Evolutionary conservation across 2,797 vertebrate species (phyloP).

Genomic region (Cephalopachus bancanus): DNA sequence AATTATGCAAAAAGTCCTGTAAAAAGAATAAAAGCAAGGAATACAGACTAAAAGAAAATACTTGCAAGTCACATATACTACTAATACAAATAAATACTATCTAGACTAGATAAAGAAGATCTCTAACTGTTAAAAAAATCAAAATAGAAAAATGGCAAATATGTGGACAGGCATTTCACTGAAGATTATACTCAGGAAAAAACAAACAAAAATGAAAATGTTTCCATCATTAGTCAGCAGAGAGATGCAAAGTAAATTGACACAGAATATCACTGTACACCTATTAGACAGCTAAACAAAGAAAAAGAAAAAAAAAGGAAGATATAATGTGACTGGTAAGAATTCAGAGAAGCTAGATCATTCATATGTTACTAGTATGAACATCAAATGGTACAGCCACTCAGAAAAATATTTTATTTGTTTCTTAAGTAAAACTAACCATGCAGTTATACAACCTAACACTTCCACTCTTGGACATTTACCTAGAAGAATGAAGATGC

Average conservation of each 20-base stretch:
- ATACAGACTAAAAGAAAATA: neutral
- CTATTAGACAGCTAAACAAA: neutral
- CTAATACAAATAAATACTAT: neutral
- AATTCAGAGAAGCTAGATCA: neutral
- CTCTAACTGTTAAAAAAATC: neutral
- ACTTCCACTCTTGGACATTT: no score
- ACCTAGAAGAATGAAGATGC: neutral
- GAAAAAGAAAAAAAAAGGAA: no score
- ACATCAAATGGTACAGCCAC: neutral
- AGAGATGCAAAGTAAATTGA: neutral
- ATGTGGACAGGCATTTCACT: neutral
- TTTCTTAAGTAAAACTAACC: neutral
- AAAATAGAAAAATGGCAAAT: neutral
- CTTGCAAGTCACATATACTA: neutral
- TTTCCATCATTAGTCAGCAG: neutral
- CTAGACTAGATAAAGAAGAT: neutral
- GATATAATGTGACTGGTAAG: neutral
- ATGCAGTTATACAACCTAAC: neutral
- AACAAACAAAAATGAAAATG: neutral
- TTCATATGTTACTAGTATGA: neutral
- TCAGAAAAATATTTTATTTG: accelerated
- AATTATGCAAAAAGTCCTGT: no score
- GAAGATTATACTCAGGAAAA: neutral
- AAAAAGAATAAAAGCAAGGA: neutral
- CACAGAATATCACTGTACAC: neutral